These are phyloP conservation scores for Plusia festucae DNA, from an alignment of 2,888 invertebrate genomes.

Conservation along the genomic window DNA sequence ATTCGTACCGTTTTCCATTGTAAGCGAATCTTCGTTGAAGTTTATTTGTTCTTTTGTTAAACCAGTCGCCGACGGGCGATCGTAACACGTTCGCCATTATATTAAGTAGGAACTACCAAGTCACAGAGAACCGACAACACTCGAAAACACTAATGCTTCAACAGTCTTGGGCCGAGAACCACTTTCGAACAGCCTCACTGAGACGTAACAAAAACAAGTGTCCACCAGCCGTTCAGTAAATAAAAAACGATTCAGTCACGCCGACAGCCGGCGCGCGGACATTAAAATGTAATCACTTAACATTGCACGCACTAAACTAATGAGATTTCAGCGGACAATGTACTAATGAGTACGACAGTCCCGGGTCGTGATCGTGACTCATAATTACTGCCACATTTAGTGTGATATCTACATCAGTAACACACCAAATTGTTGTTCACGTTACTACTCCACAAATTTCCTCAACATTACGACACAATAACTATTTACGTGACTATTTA, in stretches of 20 bases:
- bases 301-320: constrained; percentile 86
- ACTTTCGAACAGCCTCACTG: constrained; percentile 77
- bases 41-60: constrained; percentile 80
- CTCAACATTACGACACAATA: constrained; percentile 57
- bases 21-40: constrained; percentile 79
- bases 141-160: constrained; percentile 65
- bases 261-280: constrained; percentile 72
- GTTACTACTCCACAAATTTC: constrained; percentile 60
- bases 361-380: constrained; percentile 81
- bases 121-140: constrained; percentile 68
- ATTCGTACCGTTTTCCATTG: constrained; percentile 85
- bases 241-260: constrained; percentile 75
- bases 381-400: constrained; percentile 80
- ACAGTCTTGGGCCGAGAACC: constrained; percentile 64
- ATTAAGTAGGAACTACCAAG: constrained; percentile 64
- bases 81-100: constrained; percentile 79
- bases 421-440: constrained; percentile 57
- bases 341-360: constrained; percentile 83
- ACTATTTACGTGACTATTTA: constrained; percentile 63
- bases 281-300: constrained; percentile 87
- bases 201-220: constrained; percentile 71
- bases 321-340: constrained; percentile 85
- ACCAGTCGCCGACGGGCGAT: constrained; percentile 82
- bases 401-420: constrained; percentile 73
- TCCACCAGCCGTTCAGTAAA: constrained; percentile 69